phyloP scores from a whole-genome alignment of 2,888 invertebrate species.

The Ypsolopha scabrella region DNA sequence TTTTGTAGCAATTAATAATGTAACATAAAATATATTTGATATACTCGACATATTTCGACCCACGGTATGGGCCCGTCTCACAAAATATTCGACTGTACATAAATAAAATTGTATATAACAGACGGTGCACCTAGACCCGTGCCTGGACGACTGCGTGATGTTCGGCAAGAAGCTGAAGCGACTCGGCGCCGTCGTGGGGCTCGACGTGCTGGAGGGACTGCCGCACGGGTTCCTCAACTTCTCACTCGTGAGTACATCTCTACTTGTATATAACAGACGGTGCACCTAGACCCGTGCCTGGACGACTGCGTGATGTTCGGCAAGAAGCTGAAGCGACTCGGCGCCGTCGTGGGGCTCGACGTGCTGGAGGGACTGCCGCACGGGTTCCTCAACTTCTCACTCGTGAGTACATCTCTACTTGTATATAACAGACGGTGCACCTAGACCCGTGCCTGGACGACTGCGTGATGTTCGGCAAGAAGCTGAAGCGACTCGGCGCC shows the following conservation, averaged over 20 bases:
- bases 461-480: slow-evolving; percentile 94
- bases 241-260: slow-evolving; percentile 72
- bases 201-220: slow-evolving; percentile 89
- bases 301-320: slow-evolving; percentile 98
- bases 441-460: slow-evolving; percentile 98
- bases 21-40: too few species aligned
- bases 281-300: slow-evolving; percentile 94
- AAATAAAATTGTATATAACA: slow-evolving; percentile 30
- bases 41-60: too few species aligned
- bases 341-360: slow-evolving; percentile 83
- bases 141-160: slow-evolving; percentile 96
- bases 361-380: slow-evolving; percentile 93
- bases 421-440: slow-evolving; percentile 77
- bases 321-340: slow-evolving; percentile 82
- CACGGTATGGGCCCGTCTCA: too few species aligned
- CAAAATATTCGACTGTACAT: too few species aligned
- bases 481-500: slow-evolving; percentile 81
- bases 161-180: slow-evolving; percentile 89
- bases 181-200: slow-evolving; percentile 79
- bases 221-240: slow-evolving; percentile 99
- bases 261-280: slow-evolving; percentile 72
- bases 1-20: too few species aligned
- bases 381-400: slow-evolving; percentile 94
- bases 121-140: slow-evolving; percentile 94
- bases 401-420: slow-evolving; percentile 69